Evolutionary conservation across 2,797 vertebrate genomes (phyloP).

Genomic region (Pyrrhura leucotis): DNA sequence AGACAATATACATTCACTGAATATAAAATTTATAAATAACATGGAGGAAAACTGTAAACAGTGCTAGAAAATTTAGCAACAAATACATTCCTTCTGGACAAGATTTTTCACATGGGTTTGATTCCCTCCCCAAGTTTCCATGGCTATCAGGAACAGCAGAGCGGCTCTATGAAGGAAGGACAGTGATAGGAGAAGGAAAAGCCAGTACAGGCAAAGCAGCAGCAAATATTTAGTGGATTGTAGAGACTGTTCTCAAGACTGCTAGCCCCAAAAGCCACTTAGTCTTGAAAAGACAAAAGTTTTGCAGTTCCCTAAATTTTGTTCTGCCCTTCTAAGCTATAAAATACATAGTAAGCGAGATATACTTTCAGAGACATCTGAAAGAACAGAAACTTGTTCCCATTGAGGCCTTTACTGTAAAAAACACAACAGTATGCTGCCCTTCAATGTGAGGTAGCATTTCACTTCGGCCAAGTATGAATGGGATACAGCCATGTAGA

Average conservation of each 20-base stretch:
- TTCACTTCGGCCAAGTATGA: neutral
- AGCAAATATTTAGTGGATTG: neutral
- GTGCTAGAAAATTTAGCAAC: slow-evolving; percentile 84
- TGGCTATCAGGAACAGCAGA: slow-evolving; percentile 70
- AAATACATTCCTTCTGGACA: slow-evolving; percentile 82
- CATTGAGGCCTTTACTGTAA: neutral
- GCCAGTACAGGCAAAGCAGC: slow-evolving; percentile 1
- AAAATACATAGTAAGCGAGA: neutral
- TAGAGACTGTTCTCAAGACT: neutral
- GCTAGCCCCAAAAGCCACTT: neutral
- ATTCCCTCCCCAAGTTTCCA: slow-evolving; percentile 67
- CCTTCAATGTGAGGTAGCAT: neutral
- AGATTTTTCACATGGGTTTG: slow-evolving; percentile 72
- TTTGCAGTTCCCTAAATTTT: neutral
- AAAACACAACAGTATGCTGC: neutral
- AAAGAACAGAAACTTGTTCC: neutral
- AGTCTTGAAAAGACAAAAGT: neutral
- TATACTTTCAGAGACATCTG: neutral
- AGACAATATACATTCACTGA: slow-evolving; percentile 87
- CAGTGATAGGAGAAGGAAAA: neutral
- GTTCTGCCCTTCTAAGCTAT: neutral
- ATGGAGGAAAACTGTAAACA: slow-evolving; percentile 85
- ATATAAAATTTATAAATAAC: slow-evolving; percentile 89
- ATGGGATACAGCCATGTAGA: neutral
- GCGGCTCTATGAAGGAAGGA: slow-evolving; percentile 50